Evolutionary conservation across 2,113 vertebrate species (phyloP).

Genomic region (Gorilla gorilla): DNA sequence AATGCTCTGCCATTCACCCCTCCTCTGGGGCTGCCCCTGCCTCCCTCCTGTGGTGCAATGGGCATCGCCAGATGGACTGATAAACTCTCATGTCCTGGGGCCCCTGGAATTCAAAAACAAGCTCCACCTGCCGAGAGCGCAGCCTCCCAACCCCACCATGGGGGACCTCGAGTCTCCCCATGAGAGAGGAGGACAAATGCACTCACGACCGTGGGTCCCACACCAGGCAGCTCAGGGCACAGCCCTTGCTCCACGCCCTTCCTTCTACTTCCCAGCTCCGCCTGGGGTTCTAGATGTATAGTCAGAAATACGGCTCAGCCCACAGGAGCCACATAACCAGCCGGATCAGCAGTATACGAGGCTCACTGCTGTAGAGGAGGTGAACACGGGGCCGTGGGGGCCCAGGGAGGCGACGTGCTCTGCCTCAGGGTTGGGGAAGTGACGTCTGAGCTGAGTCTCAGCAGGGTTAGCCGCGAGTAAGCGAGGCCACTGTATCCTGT

Average conservation of each 20-base stretch:
- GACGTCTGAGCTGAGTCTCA: not conserved
- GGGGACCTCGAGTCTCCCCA: not conserved
- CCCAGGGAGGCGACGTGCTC: too few relatives aligned
- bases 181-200: not conserved
- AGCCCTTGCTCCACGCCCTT: not conserved
- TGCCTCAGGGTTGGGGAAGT: too few relatives aligned
- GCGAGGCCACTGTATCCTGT: not conserved
- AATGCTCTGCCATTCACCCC: not conserved
- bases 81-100: not conserved
- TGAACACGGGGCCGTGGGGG: accelerated
- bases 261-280: not conserved
- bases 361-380: not conserved
- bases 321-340: not conserved
- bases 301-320: not conserved
- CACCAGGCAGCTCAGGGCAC: not conserved
- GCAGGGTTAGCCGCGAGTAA: not conserved
- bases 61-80: not conserved
- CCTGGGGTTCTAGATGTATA: not conserved
- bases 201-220: not conserved
- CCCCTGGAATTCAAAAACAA: not conserved
- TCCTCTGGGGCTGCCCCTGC: not conserved
- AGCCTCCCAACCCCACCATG: not conserved
- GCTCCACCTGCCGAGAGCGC: not conserved
- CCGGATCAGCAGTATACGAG: accelerated
- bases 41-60: not conserved